phyloP scores from a whole-genome alignment of 2,797 vertebrate species.

The Ispidina lecontei region DNA sequence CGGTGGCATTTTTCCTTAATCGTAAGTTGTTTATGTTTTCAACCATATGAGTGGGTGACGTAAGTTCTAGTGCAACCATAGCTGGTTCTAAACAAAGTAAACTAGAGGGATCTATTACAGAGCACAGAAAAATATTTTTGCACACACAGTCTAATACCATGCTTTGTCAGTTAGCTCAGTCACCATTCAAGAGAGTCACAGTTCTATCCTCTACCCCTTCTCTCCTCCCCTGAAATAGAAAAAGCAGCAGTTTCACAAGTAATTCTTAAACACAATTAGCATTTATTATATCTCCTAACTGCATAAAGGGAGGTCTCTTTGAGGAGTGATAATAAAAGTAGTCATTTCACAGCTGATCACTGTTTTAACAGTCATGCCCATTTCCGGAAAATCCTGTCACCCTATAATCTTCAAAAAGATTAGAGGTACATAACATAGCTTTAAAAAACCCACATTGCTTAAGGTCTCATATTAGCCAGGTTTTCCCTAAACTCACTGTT shows the following conservation, averaged over 20 bases:
- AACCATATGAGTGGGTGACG: not conserved
- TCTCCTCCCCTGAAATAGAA: constrained; percentile 51
- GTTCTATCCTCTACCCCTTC: constrained; percentile 64
- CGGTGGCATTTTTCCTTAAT: not conserved
- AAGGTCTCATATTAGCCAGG: constrained; percentile 54
- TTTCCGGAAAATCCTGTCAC: constrained; percentile 49
- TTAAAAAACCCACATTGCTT: constrained; percentile 44
- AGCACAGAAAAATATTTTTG: not conserved
- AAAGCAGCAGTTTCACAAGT: constrained; percentile 68
- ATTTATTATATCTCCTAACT: constrained; percentile 71
- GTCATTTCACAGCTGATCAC: constrained; percentile 68
- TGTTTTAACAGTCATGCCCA: constrained; percentile 60
- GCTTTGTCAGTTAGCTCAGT: constrained; percentile 72
- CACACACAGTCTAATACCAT: constrained; percentile 30
- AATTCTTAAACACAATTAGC: constrained; percentile 64
- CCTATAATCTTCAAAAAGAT: constrained; percentile 64
- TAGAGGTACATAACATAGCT: constrained; percentile 29
- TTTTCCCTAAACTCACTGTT: constrained; percentile 50
- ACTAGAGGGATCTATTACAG: constrained; percentile 40
- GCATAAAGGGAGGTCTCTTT: constrained; percentile 69
- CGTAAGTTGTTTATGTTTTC: not conserved
- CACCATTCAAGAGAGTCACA: constrained; percentile 44
- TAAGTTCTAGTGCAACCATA: not conserved
- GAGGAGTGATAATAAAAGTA: constrained; percentile 74
- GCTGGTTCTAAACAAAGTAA: constrained; percentile 45